These are phyloP conservation scores for Phenganax subtilis DNA, from an alignment of 92 coral and sea anemone genomes.

Conservation along the genomic window DNA sequence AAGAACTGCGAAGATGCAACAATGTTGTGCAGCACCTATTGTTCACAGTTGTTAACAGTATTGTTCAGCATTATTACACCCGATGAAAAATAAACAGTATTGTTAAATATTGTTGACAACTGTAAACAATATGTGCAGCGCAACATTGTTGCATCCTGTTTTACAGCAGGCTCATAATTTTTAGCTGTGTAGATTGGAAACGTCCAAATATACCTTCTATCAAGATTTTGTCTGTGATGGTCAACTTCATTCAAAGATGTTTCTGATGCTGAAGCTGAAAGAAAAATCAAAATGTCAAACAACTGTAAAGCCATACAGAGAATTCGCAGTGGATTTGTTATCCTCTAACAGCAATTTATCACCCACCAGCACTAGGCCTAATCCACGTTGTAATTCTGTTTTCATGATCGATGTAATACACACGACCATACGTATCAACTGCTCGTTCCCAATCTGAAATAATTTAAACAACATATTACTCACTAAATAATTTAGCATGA, in stretches of 20 bases:
- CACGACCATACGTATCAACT: slow-evolving; percentile 92
- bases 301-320: no score
- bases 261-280: slow-evolving; percentile 74
- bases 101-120: no score
- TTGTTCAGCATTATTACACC: no score
- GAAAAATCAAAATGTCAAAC: background rate
- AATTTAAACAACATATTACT: background rate
- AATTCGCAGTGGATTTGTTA: background rate
- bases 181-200: no score
- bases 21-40: no score
- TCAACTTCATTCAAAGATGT: slow-evolving; percentile 86
- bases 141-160: no score
- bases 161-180: no score
- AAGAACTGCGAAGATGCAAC: no score
- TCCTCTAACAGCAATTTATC: background rate
- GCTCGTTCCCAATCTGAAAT: slow-evolving; percentile 93
- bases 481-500: background rate
- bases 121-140: no score
- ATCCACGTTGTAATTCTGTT: slow-evolving; percentile 91
- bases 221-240: slow-evolving; percentile 94
- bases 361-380: slow-evolving; percentile 76
- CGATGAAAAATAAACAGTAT: no score
- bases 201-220: slow-evolving; percentile 61
- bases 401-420: slow-evolving; percentile 89
- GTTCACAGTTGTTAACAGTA: no score